These are phyloP conservation scores for Porites lutea DNA, from an alignment of 64 coral and sea anemone species.

Conservation along the genomic window DNA sequence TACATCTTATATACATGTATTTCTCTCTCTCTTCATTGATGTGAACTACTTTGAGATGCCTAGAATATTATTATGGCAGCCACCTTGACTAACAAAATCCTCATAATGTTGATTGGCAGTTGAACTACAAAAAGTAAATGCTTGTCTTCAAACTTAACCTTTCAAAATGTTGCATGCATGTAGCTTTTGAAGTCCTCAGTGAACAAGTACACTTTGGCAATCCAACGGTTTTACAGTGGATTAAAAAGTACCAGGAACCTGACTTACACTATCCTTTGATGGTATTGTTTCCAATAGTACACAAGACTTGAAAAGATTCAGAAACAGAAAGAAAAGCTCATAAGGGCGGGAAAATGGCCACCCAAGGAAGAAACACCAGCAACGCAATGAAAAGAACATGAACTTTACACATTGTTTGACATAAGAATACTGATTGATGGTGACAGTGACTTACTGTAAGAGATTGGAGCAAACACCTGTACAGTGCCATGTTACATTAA, in stretches of 20 bases:
- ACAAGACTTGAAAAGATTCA: slow-evolving; percentile 92
- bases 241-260: background rate
- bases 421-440: background rate
- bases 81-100: too few species aligned
- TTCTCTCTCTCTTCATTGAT: too few species aligned
- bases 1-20: too few species aligned
- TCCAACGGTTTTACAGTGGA: too few species aligned
- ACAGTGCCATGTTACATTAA: background rate
- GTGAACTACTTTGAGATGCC: too few species aligned
- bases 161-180: too few species aligned
- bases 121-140: too few species aligned
- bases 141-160: too few species aligned
- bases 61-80: too few species aligned
- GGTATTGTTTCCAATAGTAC: slow-evolving; percentile 46
- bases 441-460: background rate
- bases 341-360: slow-evolving; percentile 88
- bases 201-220: too few species aligned
- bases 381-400: background rate
- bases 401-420: background rate
- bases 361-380: slow-evolving; percentile 30
- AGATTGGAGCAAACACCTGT: background rate
- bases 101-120: too few species aligned
- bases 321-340: slow-evolving; percentile 83
- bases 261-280: background rate
- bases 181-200: too few species aligned